Percentiles rank a stretch among this genome's conserved stretches.
phyloP scores from a whole-genome alignment of 2,113 vertebrate species.

The Crypturellus undulatus region DNA sequence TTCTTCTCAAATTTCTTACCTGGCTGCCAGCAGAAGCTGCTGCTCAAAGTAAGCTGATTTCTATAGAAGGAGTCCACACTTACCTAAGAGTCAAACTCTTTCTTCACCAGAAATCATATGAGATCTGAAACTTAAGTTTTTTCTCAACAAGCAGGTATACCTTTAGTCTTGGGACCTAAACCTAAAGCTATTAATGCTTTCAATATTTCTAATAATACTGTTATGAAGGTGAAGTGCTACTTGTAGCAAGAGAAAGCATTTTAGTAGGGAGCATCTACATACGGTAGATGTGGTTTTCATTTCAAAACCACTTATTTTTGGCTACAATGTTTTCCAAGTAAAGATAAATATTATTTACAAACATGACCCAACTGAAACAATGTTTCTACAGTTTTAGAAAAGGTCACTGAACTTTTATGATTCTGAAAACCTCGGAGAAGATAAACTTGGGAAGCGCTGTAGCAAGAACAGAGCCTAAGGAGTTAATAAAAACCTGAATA shows the following conservation, averaged over 20 bases:
- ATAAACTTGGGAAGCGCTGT: conserved; percentile 34
- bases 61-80: background rate
- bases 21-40: background rate
- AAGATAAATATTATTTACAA: background rate
- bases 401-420: conserved; percentile 10
- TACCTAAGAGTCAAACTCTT: background rate
- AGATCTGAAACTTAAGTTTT: background rate
- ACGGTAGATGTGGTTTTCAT: background rate
- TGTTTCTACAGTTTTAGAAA: background rate
- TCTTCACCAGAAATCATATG: background rate
- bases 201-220: fast-evolving
- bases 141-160: background rate
- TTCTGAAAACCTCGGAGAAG: conserved; percentile 40
- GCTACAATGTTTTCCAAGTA: background rate
- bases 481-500: conserved; percentile 80
- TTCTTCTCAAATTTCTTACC: background rate
- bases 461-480: conserved; percentile 60
- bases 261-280: background rate
- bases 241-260: background rate
- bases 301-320: background rate
- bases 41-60: background rate
- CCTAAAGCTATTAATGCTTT: background rate
- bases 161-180: background rate
- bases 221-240: background rate
- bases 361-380: background rate